Base-by-base conservation (phyloP, 1,140 invertebrate species). In the Palaemon carinicauda region DNA sequence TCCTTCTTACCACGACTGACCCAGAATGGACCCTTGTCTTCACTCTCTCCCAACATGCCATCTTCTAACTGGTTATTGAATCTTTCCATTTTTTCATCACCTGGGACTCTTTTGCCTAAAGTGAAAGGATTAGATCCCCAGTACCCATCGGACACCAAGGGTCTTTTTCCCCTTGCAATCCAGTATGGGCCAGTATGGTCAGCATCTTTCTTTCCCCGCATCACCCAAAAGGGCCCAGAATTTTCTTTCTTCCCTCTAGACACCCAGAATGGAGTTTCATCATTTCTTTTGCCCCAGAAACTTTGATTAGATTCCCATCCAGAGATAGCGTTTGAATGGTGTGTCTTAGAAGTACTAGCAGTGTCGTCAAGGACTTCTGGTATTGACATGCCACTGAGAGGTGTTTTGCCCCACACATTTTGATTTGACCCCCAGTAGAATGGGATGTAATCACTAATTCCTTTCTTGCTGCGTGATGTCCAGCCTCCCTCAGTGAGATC, bases 361-460 rank as follows among this genome's bases (percentile, higher is more conserved):
- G n/a, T 51, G 21, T 41, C n/a, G 1, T 0, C 9, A 7, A 29
- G 53, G 33, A 31, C 10, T 3, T 10, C 29, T 7, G 77, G 7
- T 7, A 54, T 3, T 10, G 80, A 10, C 60, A 29, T 52, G 5
- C 80, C 24, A n/a, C 41, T 50, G 65, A 73, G 53, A 29, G 77
- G 27, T 21, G 80, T 73, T n/a, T 73, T 75, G 3, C 84, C 84
- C 51, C 77, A 80, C 56, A 86, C 27, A 17, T 71, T 53, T 50
- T 73, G 84, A 29, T 86, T 80, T 24, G 84, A 80, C 0, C 84
- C 84, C 84, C 84, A 86, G 77, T 86, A 80, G 77, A 69, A 74
- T 12, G 84, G 29, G 3, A 41, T 56, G 65, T 53, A 74, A 27
- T 50, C 60, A 12, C 51, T 21, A 1, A 41, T 12, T n/a, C 21